Conservation (phyloP, 2,113 vertebrate genomes). For the Hylia prasina region DNA sequence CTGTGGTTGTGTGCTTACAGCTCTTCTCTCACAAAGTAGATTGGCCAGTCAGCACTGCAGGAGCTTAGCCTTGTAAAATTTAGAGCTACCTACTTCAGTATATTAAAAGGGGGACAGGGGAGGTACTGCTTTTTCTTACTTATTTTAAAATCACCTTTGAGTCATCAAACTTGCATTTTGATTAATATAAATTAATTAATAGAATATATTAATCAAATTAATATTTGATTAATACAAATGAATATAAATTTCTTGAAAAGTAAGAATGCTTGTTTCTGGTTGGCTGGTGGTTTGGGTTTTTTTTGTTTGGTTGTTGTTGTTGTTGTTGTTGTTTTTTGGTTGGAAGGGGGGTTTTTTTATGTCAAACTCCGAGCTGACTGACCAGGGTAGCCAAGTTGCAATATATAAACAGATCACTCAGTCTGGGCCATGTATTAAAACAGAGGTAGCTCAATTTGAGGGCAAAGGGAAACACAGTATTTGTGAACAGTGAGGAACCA, state of each 20-base stretch:
- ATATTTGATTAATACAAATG: no score
- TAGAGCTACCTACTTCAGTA: not conserved
- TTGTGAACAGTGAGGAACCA: not conserved
- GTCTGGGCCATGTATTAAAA: not conserved
- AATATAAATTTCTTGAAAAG: not conserved
- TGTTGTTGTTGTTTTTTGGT: not conserved
- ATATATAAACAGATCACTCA: not conserved
- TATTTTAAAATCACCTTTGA: not conserved
- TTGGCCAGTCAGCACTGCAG: not conserved
- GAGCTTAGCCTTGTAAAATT: not conserved
- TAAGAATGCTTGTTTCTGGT: not conserved
- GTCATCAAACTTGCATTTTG: not conserved
- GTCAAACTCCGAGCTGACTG: not conserved
- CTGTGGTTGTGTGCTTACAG: not conserved
- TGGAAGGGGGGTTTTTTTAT: not conserved
- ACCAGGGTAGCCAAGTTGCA: not conserved
- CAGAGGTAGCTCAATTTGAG: not conserved
- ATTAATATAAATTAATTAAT: not conserved
- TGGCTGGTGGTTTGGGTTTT: not conserved
- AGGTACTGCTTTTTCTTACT: not conserved
- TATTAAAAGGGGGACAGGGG: not conserved
- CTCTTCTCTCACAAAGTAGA: not conserved
- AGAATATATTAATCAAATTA: no score
- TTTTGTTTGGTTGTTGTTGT: no score
- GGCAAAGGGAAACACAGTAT: not conserved